Evolutionary conservation across 2,888 invertebrate genomes (phyloP).

Genomic region (Stenotaenia linearis): DNA sequence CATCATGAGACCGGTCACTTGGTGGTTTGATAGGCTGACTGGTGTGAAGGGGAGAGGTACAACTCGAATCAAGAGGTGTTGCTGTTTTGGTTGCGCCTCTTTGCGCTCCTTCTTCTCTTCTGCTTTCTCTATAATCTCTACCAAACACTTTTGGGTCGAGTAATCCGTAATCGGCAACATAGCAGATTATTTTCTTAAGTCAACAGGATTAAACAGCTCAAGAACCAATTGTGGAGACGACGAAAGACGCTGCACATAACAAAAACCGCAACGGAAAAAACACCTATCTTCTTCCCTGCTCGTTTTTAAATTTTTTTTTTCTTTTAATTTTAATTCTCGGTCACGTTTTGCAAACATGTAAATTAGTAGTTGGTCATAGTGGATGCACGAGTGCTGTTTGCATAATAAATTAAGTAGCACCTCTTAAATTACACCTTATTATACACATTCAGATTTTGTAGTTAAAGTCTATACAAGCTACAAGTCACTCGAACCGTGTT

Average conservation of each 20-base stretch:
- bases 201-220: conserved; percentile 15
- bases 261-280: neutral
- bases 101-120: neutral
- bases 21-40: neutral
- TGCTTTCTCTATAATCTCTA: neutral
- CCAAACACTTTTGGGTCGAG: conserved; percentile 12
- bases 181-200: conserved; percentile 15
- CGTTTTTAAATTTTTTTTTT: neutral
- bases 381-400: conserved; percentile 1
- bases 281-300: neutral
- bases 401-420: conserved; percentile 19
- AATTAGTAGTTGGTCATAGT: neutral
- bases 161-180: conserved; percentile 15
- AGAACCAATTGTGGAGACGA: conserved; percentile 2
- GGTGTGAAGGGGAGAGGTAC: neutral
- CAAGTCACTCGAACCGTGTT: neutral
- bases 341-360: neutral
- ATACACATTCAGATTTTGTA: neutral
- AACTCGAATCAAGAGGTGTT: neutral
- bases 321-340: neutral
- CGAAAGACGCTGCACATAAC: neutral
- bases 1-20: neutral
- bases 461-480: neutral
- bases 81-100: neutral
- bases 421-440: conserved; percentile 1